Percentiles rank a stretch among this genome's conserved stretches.
These are phyloP conservation scores for Cydia amplana DNA, from an alignment of 1,140 invertebrate species.

Conservation along the genomic window DNA sequence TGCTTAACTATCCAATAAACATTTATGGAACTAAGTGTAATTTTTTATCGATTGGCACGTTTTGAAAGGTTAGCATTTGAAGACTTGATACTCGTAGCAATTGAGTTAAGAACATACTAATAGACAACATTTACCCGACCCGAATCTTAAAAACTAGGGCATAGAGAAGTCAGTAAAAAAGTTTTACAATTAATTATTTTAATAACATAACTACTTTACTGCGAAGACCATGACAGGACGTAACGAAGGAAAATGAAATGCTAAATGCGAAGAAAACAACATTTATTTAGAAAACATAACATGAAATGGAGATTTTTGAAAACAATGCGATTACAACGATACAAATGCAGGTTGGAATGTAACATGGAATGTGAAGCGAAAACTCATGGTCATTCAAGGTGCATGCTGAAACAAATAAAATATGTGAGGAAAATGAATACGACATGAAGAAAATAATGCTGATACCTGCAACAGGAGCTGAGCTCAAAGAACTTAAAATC, in stretches of 20 bases:
- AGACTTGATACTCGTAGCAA: too few relatives aligned
- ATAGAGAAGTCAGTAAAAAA: too few relatives aligned
- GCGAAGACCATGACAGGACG: constrained; percentile 2
- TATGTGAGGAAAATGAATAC: neutral
- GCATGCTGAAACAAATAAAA: constrained; percentile 15
- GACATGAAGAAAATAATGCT: neutral
- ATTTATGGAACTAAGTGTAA: too few relatives aligned
- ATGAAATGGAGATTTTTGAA: constrained; percentile 8
- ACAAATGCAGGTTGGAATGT: neutral
- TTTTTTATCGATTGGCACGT: too few relatives aligned
- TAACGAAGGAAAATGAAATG: constrained; percentile 20
- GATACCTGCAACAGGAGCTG: neutral
- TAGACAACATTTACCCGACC: too few relatives aligned
- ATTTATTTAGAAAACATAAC: constrained; percentile 22
- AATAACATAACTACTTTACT: too few relatives aligned
- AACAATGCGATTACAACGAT: neutral
- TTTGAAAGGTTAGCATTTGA: too few relatives aligned
- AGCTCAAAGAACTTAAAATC: neutral
- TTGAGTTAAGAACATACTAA: neutral
- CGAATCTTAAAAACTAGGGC: too few relatives aligned
- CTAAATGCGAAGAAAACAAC: constrained; percentile 7
- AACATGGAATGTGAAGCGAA: neutral
- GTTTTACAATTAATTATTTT: too few relatives aligned
- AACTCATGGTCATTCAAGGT: neutral
- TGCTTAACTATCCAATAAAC: too few relatives aligned